These are phyloP conservation scores for Girardinus metallicus DNA, from an alignment of 2,797 vertebrate genomes.

Conservation along the genomic window DNA sequence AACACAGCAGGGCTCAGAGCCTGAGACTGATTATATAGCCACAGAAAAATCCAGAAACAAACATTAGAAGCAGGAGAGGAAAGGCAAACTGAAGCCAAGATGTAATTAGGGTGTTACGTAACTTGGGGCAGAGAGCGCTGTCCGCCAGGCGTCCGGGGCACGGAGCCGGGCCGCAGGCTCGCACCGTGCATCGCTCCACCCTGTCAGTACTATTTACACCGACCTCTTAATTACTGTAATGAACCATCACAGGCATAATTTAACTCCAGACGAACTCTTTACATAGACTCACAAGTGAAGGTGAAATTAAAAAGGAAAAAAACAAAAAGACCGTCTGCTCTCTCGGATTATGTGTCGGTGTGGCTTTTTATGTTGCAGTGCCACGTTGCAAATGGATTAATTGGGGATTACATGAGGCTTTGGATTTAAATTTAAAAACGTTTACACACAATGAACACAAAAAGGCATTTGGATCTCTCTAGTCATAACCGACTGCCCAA, in stretches of 20 bases:
- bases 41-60: slow-evolving; percentile 14
- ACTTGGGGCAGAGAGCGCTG: slow-evolving; percentile 49
- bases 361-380: background rate
- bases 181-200: slow-evolving; percentile 13
- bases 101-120: slow-evolving; percentile 70
- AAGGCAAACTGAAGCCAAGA: slow-evolving; percentile 45
- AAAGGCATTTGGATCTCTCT: slow-evolving; percentile 5
- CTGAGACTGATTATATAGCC: background rate
- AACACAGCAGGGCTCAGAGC: slow-evolving; percentile 26
- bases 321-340: slow-evolving; percentile 19
- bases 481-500: slow-evolving; percentile 13
- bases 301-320: slow-evolving; percentile 26
- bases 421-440: slow-evolving; percentile 2
- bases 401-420: slow-evolving; percentile 46
- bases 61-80: background rate
- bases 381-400: slow-evolving; percentile 49
- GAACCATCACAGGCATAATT: slow-evolving; percentile 46
- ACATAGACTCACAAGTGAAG: slow-evolving; percentile 34
- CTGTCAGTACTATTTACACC: slow-evolving; percentile 66
- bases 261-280: slow-evolving; percentile 33
- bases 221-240: slow-evolving; percentile 64
- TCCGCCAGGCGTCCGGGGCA: slow-evolving; percentile 19
- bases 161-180: slow-evolving; percentile 42
- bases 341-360: slow-evolving; percentile 22
- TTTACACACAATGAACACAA: slow-evolving; percentile 29